Evolutionary conservation across 2,797 vertebrate genomes (phyloP), one percentile per base, ranked within the genome.

Genomic region (Leuciscus waleckii): DNA sequence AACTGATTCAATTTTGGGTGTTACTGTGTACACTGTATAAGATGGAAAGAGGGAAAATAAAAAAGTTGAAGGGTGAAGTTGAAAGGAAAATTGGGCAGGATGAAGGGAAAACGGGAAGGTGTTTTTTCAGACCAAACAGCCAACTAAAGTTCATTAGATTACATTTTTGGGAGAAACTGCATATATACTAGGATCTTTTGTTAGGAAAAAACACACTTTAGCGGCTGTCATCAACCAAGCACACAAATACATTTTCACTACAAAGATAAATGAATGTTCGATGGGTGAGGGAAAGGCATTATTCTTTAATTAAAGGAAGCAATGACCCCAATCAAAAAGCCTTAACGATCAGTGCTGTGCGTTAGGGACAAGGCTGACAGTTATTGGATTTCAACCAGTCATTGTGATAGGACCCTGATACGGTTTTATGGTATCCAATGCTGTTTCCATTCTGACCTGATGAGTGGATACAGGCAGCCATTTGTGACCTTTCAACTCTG

Each of bases 401-500:
- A 92, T 89, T 92, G 92, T 94, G 94, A 92, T 93, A 93, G 90
- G 89, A 81, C 41, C 19, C 92, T 91, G 93, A 94, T 92, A 92
- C 90, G 68, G 90, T 90, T 95, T 96, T 96, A 96, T 94, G 93
- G 92, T 90, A 70, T 86, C 85, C 88, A 90, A 92, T 90, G 91
- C 93, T 86, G 79, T 87, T 91, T 91, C 92, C 93, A 91, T 86
- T 86, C 87, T 83, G 85, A 92, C 90, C 92, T 92, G 92, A 95
- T 95, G 93, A 94, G 94, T 92, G 92, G 94, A 95, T 95, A 95
- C 94, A 95, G 94, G 91, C 91, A 93, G 92, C 93, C 93, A 95
- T 95, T 95, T 95, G 94, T 93, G 94, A 95, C 95, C 95, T 89
- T 87, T 93, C 89, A 94, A 94, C 95, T 95, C 91, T 95, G 93